Conservation (phyloP, 2,888 invertebrate genomes). For the Erebia epiphron region DNA sequence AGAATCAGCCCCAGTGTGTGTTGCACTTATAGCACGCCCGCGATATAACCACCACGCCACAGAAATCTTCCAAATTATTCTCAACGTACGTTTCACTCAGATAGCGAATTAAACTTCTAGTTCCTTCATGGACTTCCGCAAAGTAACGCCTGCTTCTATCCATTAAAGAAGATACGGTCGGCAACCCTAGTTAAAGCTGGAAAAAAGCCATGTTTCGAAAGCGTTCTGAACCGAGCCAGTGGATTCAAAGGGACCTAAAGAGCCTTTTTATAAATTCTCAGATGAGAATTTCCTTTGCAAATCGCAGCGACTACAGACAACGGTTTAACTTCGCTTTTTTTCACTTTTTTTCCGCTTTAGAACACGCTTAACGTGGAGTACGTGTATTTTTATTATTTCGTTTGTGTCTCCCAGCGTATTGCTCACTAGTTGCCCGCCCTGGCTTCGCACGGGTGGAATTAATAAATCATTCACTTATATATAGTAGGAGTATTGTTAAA, state of each 20-base stretch:
- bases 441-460: no score
- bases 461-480: no score
- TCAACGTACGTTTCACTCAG: no score
- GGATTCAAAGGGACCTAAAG: conserved; percentile 1
- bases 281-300: conserved; percentile 15
- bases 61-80: no score
- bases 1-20: no score
- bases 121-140: no score
- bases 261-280: conserved; percentile 20
- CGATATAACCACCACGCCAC: no score
- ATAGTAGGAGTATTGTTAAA: no score
- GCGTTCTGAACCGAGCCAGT: conserved; percentile 1
- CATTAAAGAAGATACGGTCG: not conserved
- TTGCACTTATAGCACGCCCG: no score
- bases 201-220: not conserved
- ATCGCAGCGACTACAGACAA: not conserved
- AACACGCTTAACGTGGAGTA: conserved; percentile 1
- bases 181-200: not conserved
- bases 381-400: not conserved
- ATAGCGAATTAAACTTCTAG: no score
- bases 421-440: no score
- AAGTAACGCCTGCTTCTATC: no score
- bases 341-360: not conserved
- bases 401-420: not conserved
- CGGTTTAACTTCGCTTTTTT: not conserved